Evolutionary conservation across 23 tunicate species (phyloP), one percentile per base, ranked within the genome.

Genomic region (Ciona savignyi): DNA sequence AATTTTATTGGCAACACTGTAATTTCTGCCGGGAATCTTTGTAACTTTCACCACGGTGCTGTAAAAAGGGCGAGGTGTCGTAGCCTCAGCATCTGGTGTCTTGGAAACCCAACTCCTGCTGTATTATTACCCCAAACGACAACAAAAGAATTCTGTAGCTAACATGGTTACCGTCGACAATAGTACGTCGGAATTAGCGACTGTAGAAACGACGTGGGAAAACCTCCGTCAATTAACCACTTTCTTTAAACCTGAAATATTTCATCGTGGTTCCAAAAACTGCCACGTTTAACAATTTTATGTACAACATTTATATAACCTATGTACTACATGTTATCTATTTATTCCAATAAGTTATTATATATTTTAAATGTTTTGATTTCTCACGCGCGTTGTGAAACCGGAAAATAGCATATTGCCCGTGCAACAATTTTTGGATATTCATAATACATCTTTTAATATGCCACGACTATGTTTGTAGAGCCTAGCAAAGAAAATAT

Each of bases 1-100:
- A n/a, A n/a, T n/a, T n/a, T n/a, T n/a, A n/a, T n/a, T n/a, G 56
- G 56, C 56, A 42, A 42, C 56, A 42, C 56, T 42, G 56, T 42
- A 6, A 15, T n/a, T n/a, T n/a, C n/a, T n/a, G n/a, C n/a, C n/a
- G n/a, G n/a, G n/a, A n/a, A n/a, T n/a, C n/a, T n/a, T n/a, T n/a
- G 15, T 15, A 42, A 42, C 56, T 42, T 42, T 42, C 56, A 42
- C 15, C 56, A 15, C 11, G 56, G 15, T 6, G 56, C 56, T 15
- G 56, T 42, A 42, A 42, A 42, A 6, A 42, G n/a, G n/a, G n/a
- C n/a, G n/a, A 42, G 15, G 56, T 9, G 9, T 15, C 56, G 56
- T 42, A 42, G 56, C 56, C 56, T 42, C 56, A 15, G 56, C 15
- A 42, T 42, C 56, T 15, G 15, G 56, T 42, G 56, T 42, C 56